phyloP scores from a whole-genome alignment of 1,140 invertebrate genomes.

The Trypoxylus dichotomus region DNA sequence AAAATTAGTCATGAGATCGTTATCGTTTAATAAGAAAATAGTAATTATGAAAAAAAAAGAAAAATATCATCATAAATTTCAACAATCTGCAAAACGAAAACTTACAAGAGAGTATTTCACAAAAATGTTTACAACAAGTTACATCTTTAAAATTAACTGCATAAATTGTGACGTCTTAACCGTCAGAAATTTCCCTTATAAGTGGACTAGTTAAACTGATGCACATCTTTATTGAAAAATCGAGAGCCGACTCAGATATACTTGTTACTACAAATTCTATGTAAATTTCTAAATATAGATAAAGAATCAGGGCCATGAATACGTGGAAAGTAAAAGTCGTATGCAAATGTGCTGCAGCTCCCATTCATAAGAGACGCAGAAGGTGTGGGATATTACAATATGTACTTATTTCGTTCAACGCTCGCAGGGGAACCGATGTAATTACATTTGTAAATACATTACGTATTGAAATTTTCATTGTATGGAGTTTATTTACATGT shows the following conservation, averaged over 20 bases:
- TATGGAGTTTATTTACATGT: background rate
- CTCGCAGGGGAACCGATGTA: background rate
- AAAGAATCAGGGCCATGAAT: background rate
- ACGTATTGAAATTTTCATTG: conserved; percentile 17
- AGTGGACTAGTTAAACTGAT: too few species aligned
- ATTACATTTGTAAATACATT: conserved; percentile 18
- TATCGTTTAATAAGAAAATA: too few species aligned
- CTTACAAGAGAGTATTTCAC: too few species aligned
- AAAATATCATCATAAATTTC: too few species aligned
- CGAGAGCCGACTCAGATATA: background rate
- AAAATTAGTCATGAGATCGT: too few species aligned
- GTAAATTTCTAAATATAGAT: conserved; percentile 13
- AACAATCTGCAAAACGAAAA: too few species aligned
- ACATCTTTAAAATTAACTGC: too few species aligned
- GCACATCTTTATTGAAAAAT: background rate
- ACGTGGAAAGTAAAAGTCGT: conserved; percentile 13
- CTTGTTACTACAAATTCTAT: conserved; percentile 13
- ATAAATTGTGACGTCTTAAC: too few species aligned
- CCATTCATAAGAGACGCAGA: conserved; percentile 4
- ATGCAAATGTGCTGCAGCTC: background rate
- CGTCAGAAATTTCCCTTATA: too few species aligned
- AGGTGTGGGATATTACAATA: conserved; percentile 17
- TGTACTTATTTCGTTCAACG: conserved; percentile 15
- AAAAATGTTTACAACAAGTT: too few species aligned
- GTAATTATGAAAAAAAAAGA: too few species aligned